These are phyloP conservation scores for Pandemis cinnamomeana DNA, from an alignment of 2,888 invertebrate genomes.

Conservation along the genomic window DNA sequence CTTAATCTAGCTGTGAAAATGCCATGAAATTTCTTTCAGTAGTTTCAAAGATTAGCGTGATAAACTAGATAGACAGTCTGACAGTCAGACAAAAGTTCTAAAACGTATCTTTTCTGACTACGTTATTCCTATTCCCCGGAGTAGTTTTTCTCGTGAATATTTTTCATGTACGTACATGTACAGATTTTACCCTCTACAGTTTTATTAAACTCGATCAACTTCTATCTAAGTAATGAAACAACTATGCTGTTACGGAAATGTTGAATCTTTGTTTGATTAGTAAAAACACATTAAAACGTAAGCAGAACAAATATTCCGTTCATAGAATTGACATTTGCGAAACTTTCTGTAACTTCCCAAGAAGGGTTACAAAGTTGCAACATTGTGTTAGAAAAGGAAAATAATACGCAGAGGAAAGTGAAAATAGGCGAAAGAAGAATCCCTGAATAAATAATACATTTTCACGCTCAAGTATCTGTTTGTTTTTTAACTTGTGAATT, in stretches of 20 bases:
- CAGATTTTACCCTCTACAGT: no score
- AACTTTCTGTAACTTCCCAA: slow-evolving; percentile 1
- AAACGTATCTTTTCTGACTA: no score
- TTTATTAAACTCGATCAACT: neutral
- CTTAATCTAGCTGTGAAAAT: no score
- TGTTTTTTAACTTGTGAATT: neutral
- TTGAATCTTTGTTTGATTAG: neutral
- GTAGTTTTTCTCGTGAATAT: no score
- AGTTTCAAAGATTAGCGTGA: no score
- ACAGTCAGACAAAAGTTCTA: no score
- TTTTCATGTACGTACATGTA: no score
- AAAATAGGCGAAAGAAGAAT: neutral
- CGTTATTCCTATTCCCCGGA: no score
- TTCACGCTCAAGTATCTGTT: neutral
- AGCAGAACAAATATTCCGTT: neutral
- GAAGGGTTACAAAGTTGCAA: neutral
- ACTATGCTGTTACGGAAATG: neutral
- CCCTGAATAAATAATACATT: neutral
- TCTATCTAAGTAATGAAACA: neutral
- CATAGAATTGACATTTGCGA: neutral
- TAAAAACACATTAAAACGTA: neutral
- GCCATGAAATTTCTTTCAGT: no score
- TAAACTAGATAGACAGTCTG: no score
- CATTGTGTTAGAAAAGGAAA: slow-evolving; percentile 4
- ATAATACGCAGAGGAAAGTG: neutral